A percentile compares a stretch with the other conserved stretches of the same genome.
Conservation (phyloP, 2,797 vertebrate genomes). For the Gambelia wislizenii region DNA sequence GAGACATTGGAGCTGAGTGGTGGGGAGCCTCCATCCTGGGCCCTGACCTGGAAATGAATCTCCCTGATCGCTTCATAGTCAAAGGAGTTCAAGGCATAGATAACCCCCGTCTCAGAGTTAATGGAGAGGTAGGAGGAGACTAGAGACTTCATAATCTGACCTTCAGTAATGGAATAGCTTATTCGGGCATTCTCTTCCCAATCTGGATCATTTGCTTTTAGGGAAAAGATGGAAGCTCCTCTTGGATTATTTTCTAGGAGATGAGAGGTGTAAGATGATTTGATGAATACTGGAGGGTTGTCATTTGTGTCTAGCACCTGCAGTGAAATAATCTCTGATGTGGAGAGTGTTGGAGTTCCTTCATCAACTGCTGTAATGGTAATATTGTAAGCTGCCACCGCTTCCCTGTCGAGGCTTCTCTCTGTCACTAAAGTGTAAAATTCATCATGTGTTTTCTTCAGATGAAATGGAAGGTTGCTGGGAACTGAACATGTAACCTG, state of each 20-base stretch:
- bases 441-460: not conserved
- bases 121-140: conserved; percentile 2
- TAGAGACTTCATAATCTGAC: not conserved
- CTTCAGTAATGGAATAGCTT: not conserved
- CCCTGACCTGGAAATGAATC: not conserved
- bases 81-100: conserved; percentile 78
- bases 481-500: not conserved
- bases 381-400: not conserved
- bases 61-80: conserved; percentile 60
- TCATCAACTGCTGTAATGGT: not conserved
- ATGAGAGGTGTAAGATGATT: not conserved
- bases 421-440: not conserved
- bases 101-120: conserved; percentile 74
- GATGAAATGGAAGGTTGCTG: not conserved
- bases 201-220: not conserved
- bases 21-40: conserved; percentile 36
- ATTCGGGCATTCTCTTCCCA: conserved; percentile 17
- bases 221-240: not conserved
- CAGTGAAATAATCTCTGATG: not conserved
- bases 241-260: not conserved
- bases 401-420: not conserved
- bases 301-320: not conserved
- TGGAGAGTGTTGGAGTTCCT: not conserved
- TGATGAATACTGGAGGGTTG: not conserved
- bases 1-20: conserved; percentile 55